phyloP scores from a whole-genome alignment of 1,140 invertebrate species.

The Caenorhabditis inopinata region DNA sequence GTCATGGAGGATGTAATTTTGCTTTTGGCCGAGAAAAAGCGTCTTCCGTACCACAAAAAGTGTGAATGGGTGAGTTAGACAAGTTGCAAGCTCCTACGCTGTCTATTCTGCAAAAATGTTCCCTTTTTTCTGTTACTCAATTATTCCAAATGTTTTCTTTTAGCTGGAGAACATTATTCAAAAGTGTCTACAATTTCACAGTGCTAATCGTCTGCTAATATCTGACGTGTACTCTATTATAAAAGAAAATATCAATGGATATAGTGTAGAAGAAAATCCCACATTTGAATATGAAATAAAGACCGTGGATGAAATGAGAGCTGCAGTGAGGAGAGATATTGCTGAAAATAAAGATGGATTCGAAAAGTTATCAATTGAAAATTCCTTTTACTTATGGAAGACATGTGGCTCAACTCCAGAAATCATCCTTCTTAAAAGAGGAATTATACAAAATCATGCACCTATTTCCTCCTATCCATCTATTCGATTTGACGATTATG shows the following conservation, averaged over 20 bases:
- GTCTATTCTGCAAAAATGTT: no score
- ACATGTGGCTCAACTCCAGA: conserved; percentile 89
- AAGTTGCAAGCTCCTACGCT: no score
- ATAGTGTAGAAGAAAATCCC: not conserved
- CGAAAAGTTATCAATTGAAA: conserved; percentile 1
- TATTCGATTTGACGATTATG: not conserved
- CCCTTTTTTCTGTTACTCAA: no score
- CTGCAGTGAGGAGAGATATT: not conserved
- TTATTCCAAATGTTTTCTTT: no score
- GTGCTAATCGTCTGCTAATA: not conserved
- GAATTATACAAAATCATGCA: conserved; percentile 64
- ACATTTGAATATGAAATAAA: not conserved
- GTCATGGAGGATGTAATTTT: conserved; percentile 8
- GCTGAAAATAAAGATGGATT: not conserved
- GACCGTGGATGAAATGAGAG: not conserved
- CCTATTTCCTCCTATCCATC: conserved; percentile 22
- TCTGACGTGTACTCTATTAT: not conserved
- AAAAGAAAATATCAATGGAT: not conserved
- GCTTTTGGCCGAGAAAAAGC: not conserved
- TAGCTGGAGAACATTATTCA: not conserved
- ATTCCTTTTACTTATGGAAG: conserved; percentile 85
- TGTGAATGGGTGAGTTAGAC: not conserved
- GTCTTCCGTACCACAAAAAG: conserved; percentile 1
- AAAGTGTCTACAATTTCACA: not conserved
- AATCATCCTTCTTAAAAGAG: conserved; percentile 84